Evolutionary conservation across 2,797 vertebrate species (phyloP).

Genomic region (Rhabdophis nuchalis): DNA sequence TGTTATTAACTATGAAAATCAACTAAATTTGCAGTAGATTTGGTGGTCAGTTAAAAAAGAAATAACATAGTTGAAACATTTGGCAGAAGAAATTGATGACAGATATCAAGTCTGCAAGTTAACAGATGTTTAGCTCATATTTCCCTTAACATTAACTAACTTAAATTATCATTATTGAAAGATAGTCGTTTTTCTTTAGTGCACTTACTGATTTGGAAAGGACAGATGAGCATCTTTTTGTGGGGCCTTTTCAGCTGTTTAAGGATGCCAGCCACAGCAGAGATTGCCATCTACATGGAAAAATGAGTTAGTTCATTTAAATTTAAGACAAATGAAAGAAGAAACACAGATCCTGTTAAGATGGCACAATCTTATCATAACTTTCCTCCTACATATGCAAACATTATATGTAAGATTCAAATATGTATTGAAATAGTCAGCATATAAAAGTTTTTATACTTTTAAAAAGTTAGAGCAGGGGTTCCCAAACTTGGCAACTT

Average conservation of each 20-base stretch:
- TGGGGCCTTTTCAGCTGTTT: slow-evolving; percentile 92
- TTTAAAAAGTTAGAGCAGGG: no score
- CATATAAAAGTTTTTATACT: background rate
- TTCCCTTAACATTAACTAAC: background rate
- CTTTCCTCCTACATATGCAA: background rate
- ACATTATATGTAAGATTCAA: background rate
- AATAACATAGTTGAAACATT: background rate
- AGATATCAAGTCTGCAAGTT: background rate
- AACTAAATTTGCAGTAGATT: background rate
- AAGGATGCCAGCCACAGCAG: slow-evolving; percentile 91
- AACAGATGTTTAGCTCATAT: background rate
- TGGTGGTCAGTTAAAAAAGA: background rate
- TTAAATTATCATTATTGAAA: background rate
- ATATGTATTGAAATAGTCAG: background rate
- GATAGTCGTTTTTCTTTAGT: background rate
- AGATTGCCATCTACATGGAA: slow-evolving; percentile 87
- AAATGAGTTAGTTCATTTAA: background rate
- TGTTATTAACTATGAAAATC: background rate
- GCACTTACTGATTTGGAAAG: slow-evolving; percentile 85
- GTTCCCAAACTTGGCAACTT: no score
- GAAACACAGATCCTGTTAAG: background rate
- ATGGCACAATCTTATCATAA: background rate
- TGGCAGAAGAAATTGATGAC: background rate
- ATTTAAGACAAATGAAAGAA: background rate
- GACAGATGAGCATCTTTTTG: slow-evolving; percentile 85